phyloP scores from a whole-genome alignment of 1,140 invertebrate genomes.

The Dendrolimus punctatus region DNA sequence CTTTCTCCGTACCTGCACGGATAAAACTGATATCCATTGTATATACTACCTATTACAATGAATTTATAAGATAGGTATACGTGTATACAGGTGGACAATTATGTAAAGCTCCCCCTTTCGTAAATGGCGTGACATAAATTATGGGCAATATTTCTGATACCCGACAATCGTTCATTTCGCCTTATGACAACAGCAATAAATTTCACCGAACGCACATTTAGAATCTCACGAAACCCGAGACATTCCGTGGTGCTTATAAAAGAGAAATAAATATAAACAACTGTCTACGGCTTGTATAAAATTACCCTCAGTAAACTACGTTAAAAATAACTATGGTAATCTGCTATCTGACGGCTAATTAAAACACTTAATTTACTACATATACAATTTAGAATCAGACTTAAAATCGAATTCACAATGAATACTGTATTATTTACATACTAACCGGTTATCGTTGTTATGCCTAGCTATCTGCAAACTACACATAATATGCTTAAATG shows the following conservation, averaged over 20 bases:
- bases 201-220: conserved; percentile 9
- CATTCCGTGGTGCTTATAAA: conserved; percentile 13
- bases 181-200: conserved; percentile 5
- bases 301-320: conserved; percentile 12
- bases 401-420: conserved; percentile 31
- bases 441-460: too few relatives aligned
- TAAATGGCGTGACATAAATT: conserved; percentile 2
- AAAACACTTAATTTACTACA: conserved; percentile 62
- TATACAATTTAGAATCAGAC: conserved; percentile 40
- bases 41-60: not conserved
- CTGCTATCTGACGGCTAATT: conserved; percentile 39
- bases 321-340: conserved; percentile 37
- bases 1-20: too few relatives aligned
- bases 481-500: conserved; percentile 12
- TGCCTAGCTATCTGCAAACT: too few relatives aligned
- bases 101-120: too few relatives aligned
- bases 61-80: not conserved
- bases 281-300: conserved; percentile 14
- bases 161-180: conserved; percentile 10
- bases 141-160: not conserved
- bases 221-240: not conserved
- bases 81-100: too few relatives aligned
- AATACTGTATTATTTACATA: conserved; percentile 35
- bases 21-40: too few relatives aligned
- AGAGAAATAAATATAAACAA: conserved; percentile 24